phyloP scores from a whole-genome alignment of 2,113 vertebrate species.

The Loxodonta africana region DNA sequence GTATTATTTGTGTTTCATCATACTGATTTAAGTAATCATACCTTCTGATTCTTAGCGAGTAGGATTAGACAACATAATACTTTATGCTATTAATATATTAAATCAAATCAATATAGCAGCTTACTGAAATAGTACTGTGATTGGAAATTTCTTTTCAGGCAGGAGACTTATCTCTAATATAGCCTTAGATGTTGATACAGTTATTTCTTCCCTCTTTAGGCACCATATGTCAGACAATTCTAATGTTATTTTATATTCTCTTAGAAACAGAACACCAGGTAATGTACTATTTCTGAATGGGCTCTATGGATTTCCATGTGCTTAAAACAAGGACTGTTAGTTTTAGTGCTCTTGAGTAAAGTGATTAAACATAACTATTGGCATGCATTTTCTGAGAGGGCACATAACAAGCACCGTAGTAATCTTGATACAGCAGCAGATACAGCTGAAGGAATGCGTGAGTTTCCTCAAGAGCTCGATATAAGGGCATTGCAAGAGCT shows the following conservation, averaged over 20 bases:
- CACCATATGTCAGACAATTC: background rate
- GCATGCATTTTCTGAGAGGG: slow-evolving; percentile 55
- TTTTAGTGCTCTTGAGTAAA: slow-evolving; percentile 68
- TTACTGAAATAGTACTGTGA: background rate
- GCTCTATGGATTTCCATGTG: slow-evolving; percentile 47
- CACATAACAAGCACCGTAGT: slow-evolving; percentile 10
- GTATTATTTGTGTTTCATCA: background rate
- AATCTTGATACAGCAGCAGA: slow-evolving; percentile 37
- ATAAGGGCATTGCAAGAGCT: background rate
- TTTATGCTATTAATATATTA: background rate
- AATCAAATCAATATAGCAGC: background rate
- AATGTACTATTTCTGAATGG: slow-evolving; percentile 41
- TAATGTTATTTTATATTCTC: background rate
- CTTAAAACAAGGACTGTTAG: slow-evolving; percentile 70
- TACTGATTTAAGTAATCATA: background rate
- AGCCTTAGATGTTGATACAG: background rate
- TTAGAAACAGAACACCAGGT: slow-evolving; percentile 34
- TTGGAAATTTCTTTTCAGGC: background rate
- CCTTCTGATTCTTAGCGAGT: background rate
- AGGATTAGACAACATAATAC: background rate
- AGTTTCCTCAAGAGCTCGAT: slow-evolving; percentile 64
- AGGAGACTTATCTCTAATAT: background rate
- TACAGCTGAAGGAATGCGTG: background rate
- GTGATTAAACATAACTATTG: slow-evolving; percentile 65
- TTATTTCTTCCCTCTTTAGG: background rate